phyloP scores from a whole-genome alignment of 2,113 vertebrate genomes.

The Garra rufa region DNA sequence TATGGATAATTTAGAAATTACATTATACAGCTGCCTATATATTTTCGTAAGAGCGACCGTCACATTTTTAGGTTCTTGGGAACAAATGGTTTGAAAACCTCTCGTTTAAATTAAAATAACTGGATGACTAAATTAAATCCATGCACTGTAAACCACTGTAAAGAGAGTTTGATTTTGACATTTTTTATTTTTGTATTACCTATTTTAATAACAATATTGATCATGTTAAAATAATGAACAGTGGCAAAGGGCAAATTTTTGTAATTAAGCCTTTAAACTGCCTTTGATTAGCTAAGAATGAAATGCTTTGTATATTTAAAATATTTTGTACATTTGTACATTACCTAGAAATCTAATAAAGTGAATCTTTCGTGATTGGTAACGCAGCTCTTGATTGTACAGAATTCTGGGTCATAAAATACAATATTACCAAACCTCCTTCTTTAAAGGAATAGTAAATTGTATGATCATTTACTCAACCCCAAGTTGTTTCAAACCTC shows the following conservation, averaged over 20 bases:
- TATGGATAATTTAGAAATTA: not conserved
- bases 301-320: not conserved
- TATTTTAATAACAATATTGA: slow-evolving; percentile 6
- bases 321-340: slow-evolving; percentile 33
- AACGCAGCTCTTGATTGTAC: not conserved
- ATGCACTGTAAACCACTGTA: slow-evolving; percentile 8
- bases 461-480: too few relatives aligned
- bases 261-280: not conserved
- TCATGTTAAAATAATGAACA: not conserved
- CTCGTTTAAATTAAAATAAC: not conserved
- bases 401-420: not conserved
- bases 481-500: too few relatives aligned
- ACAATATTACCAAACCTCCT: too few relatives aligned
- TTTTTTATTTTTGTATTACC: not conserved
- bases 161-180: not conserved
- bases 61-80: not conserved
- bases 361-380: not conserved
- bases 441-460: too few relatives aligned
- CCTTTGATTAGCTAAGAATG: not conserved
- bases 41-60: not conserved
- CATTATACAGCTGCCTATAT: not conserved
- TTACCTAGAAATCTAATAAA: slow-evolving; percentile 31
- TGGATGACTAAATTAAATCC: not conserved
- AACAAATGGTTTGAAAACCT: not conserved
- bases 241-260: not conserved